A percentile compares a stretch with the other conserved stretches of the same genome.
These are phyloP conservation scores for Nasua narica DNA, from an alignment of 2,797 vertebrate genomes.

Conservation along the genomic window DNA sequence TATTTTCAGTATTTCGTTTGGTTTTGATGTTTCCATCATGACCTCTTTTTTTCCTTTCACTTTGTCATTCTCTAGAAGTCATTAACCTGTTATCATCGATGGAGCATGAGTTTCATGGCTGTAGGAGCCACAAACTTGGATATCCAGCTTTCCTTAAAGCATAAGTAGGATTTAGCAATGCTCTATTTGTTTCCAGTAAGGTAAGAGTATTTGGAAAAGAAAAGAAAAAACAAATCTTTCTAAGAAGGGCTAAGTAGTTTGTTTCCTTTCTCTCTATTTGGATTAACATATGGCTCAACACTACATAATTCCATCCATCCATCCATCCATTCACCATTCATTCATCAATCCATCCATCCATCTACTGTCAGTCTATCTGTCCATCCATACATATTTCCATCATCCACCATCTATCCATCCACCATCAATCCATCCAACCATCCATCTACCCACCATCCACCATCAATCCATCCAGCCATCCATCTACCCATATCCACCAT, in stretches of 20 bases:
- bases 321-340: neutral
- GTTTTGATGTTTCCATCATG: neutral
- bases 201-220: neutral
- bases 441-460: neutral
- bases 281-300: neutral
- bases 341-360: neutral
- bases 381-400: too few relatives aligned
- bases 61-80: neutral
- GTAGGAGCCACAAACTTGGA: neutral
- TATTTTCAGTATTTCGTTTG: constrained; percentile 4
- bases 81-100: neutral
- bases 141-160: neutral
- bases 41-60: neutral
- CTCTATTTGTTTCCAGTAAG: neutral
- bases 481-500: neutral
- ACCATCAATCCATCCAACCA: neutral
- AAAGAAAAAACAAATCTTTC: neutral
- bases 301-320: neutral
- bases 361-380: too few relatives aligned
- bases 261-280: neutral
- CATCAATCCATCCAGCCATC: too few relatives aligned
- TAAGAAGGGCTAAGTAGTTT: neutral
- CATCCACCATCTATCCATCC: too few relatives aligned
- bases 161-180: neutral
- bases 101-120: neutral